Conservation (phyloP, 2,888 invertebrate genomes). For the Quadroppia sp. region DNA sequence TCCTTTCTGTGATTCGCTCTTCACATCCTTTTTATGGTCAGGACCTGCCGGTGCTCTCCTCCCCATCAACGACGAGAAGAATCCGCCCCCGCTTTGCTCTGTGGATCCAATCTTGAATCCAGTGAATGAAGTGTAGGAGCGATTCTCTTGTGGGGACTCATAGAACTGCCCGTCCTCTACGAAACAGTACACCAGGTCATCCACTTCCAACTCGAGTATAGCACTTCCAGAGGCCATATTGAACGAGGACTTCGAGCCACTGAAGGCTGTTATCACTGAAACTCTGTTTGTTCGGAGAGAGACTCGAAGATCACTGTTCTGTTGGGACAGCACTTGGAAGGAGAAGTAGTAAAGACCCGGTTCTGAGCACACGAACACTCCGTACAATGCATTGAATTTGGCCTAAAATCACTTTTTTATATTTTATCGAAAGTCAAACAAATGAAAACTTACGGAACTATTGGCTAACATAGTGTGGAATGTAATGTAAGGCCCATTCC, state of each 20-base stretch:
- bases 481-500: constrained; percentile 37
- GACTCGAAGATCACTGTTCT: constrained; percentile 24
- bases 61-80: neutral
- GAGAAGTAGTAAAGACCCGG: constrained; percentile 43
- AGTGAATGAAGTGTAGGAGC: constrained; percentile 41
- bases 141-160: constrained; percentile 38
- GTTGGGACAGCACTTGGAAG: constrained; percentile 31
- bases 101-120: constrained; percentile 4
- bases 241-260: constrained; percentile 13
- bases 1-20: neutral
- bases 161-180: constrained; percentile 42
- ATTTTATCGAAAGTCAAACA: neutral
- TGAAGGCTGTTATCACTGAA: constrained; percentile 34
- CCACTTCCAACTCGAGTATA: constrained; percentile 26
- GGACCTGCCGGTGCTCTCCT: neutral
- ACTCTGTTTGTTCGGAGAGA: constrained; percentile 39
- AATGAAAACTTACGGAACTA: constrained; percentile 18
- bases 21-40: neutral
- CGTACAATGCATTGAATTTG: constrained; percentile 35
- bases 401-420: constrained; percentile 29
- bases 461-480: constrained; percentile 27
- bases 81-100: neutral
- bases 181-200: constrained; percentile 43
- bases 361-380: constrained; percentile 42
- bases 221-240: constrained; percentile 30